Percentiles rank a stretch among this genome's conserved stretches.
phyloP scores from a whole-genome alignment of 2,113 vertebrate genomes.

The Periophthalmus modestus region DNA sequence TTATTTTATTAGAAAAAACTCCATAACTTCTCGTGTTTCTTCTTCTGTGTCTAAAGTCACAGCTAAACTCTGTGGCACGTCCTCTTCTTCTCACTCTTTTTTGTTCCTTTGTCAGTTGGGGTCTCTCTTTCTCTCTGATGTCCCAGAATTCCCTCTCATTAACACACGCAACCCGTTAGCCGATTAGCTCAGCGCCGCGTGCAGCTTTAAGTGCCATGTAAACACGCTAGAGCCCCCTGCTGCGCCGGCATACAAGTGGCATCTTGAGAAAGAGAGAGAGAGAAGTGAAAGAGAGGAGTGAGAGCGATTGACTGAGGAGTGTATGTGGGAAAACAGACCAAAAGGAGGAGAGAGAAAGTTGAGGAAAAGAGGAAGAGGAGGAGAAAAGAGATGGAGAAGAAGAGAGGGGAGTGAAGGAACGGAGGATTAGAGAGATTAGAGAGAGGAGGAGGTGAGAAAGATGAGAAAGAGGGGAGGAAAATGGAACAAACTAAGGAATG shows the following conservation, averaged over 20 bases:
- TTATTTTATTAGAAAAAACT: too few relatives aligned
- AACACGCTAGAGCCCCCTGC: conserved; percentile 8
- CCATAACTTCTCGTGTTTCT: neutral
- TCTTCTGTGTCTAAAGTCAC: neutral
- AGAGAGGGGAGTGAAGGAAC: neutral
- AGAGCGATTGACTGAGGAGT: neutral
- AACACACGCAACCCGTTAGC: neutral
- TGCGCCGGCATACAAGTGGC: conserved; percentile 1
- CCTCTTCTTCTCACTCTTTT: neutral
- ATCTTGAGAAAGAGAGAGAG: neutral
- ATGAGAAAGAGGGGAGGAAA: too few relatives aligned
- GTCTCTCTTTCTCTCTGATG: neutral
- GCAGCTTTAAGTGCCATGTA: conserved; percentile 6
- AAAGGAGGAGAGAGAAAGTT: neutral
- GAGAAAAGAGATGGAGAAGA: conserved; percentile 23
- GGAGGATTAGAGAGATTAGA: neutral
- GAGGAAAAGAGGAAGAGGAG: conserved; percentile 12
- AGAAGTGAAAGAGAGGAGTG: neutral
- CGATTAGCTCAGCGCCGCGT: neutral
- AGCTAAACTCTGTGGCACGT: neutral
- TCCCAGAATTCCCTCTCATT: conserved; percentile 1
- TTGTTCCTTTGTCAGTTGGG: neutral
- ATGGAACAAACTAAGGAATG: too few relatives aligned
- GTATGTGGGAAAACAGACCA: neutral
- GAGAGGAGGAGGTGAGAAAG: neutral